Evolutionary conservation across 2,113 vertebrate genomes (phyloP).

Genomic region (Sylvietta virens): DNA sequence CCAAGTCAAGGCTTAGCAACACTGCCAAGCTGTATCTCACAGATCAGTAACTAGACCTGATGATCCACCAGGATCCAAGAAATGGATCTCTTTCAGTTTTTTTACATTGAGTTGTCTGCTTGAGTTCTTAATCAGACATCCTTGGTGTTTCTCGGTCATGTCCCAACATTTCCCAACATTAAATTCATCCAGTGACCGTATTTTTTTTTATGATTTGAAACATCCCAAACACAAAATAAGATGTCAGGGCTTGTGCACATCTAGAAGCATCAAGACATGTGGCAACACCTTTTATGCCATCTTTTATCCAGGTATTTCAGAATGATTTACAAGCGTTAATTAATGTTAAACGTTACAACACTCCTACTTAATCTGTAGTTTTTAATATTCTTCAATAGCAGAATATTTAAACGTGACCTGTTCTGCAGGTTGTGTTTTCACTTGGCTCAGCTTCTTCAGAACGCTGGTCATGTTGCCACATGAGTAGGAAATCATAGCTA

Average conservation of each 20-base stretch:
- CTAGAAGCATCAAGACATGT: conserved; percentile 27
- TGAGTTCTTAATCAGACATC: background rate
- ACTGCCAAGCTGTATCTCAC: background rate
- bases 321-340: conserved; percentile 61
- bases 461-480: conserved; percentile 47
- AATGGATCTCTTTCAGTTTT: background rate
- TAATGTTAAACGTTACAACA: conserved; percentile 58
- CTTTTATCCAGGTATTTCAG: conserved; percentile 49
- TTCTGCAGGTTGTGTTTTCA: conserved; percentile 63
- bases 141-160: background rate
- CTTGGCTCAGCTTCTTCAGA: conserved; percentile 59
- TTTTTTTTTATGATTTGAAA: background rate
- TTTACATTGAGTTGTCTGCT: background rate
- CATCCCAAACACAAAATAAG: background rate
- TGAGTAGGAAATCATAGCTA: conserved; percentile 61
- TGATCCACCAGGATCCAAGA: background rate
- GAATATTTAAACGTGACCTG: conserved; percentile 66
- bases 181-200: background rate
- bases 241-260: background rate
- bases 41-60: background rate
- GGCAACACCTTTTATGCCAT: conserved; percentile 44
- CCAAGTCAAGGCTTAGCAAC: background rate
- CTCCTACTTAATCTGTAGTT: conserved; percentile 58
- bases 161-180: background rate
- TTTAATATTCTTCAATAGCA: conserved; percentile 67